Base-by-base conservation (phyloP, 2,797 vertebrate genomes). In the Phrynocephalus vlangalii region DNA sequence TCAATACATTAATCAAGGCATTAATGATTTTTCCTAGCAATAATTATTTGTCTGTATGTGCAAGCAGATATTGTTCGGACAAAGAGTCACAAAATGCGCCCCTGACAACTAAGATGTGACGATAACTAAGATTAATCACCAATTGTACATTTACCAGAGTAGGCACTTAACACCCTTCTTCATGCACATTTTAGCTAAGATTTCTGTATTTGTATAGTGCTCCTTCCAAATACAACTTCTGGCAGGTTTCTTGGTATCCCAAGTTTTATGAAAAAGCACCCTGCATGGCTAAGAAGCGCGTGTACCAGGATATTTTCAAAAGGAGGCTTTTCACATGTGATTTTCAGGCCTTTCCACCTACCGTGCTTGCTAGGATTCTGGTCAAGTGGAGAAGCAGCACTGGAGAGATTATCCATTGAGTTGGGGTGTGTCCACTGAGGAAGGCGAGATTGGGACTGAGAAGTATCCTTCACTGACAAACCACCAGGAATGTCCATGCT, bases 371-470 rank as follows among this genome's bases (percentile, higher is more conserved):
- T 97, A 96, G 98, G 98, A 97, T 98, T 98, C 96, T 98, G 98
- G 96, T 99, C 99, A 96, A 99, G 97, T 76, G 98, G 97, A 95
- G 98, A 97, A 96, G 98, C 97, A 97, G 97, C 98, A 96, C 97
- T 98, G 92, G 98, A 97, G 92, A 99, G 96, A 96, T 95, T 98
- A 93, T 99, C 98, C 96, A 99, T 98, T 87, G 98, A 97, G 96
- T 98, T 99, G 94, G 98, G 97, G 97, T 99, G 98, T 92, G 99
- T 99, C 99, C 99, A 99, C 96, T 99, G 99, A 92, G 98, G 99
- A 95, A 99, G 97, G 95, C 99, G 98, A 87, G 99, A 99, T 94
- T 99, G 99, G 94, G 98, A 98, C 96, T 98, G 98, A 93, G 97
- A 97, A 86, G 98, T 96, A 95, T 99, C 98, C 97, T 99, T 99